Evolutionary conservation across 2,797 vertebrate species (phyloP), one percentile per base, ranked within the genome.

Genomic region (Hephaestus fuliginosus): DNA sequence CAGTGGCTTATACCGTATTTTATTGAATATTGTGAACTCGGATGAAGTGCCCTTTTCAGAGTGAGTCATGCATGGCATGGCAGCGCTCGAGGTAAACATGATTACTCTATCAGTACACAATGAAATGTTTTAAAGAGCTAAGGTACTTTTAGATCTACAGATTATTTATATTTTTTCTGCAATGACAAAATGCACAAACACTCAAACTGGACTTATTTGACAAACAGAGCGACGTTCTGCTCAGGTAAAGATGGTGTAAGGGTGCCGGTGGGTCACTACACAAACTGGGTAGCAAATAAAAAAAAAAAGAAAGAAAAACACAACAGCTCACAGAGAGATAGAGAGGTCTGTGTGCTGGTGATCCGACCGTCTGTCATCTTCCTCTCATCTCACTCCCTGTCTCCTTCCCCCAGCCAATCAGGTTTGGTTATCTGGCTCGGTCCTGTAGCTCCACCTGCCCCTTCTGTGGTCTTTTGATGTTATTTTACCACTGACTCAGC

Each of bases 41-140:
- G 68, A 84, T 75, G 74, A 85, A 86, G 81, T 80, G 82, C 69
- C 82, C 80, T 86, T 89, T 90, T 83, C 83, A 88, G 67, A 82
- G 72, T 69, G 71, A 86, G 53, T 84, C 74, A 78, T 81, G 78
- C 77, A 53, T 85, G 74, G 70, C 83, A 81, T 84, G 81, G 83
- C 75, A 80, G 69, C 44, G 62, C 68, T 79, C 55, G 13, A 66
- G 46, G 65, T 30, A 66, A 75, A 78, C 70, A 78, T 76, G 73
- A 86, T 87, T 69, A 71, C 57, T 82, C 73, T 82, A 67, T 83
- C 64, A 73, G 70, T 51, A 44, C 30, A 67, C 51, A 74, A 67
- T 74, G 53, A 67, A 55, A 71, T 71, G 51, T 30, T 81, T 67
- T 60, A 79, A 79, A 78, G 11, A 56, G 49, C 14, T 33, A 55